These are phyloP conservation scores for Upupa epops DNA, from an alignment of 2,113 vertebrate genomes.

Conservation along the genomic window DNA sequence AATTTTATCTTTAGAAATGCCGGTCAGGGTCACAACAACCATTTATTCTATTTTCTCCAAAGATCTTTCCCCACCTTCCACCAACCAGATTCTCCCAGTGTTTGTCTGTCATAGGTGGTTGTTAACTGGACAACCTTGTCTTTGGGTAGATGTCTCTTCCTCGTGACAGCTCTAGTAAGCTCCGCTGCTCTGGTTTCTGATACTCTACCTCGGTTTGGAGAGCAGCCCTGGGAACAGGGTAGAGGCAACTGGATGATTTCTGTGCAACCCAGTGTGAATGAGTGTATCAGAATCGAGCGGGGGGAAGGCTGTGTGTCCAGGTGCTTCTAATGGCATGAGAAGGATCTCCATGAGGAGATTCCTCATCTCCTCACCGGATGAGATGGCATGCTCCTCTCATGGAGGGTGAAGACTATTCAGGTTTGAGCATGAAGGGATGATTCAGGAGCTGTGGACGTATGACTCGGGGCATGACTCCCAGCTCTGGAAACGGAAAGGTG, in stretches of 20 bases:
- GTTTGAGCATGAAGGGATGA: not conserved
- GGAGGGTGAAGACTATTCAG: not conserved
- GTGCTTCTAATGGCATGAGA: not conserved
- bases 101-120: not conserved
- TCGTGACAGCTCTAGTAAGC: not conserved
- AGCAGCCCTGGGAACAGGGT: not conserved
- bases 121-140: constrained; percentile 6
- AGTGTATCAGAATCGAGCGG: not conserved
- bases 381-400: too few species aligned
- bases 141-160: not conserved
- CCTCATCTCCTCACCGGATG: not conserved
- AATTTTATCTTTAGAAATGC: constrained; percentile 46
- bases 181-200: constrained; percentile 37
- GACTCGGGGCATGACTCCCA: not conserved
- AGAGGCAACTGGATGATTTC: constrained; percentile 9
- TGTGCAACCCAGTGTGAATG: not conserved
- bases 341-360: not conserved
- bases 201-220: constrained; percentile 37
- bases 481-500: constrained; percentile 21
- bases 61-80: constrained; percentile 5
- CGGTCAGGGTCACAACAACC: constrained; percentile 14
- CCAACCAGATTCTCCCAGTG: not conserved
- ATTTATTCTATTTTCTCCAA: not conserved
- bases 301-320: fast-evolving
- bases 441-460: not conserved